Evolutionary conservation across 2,797 vertebrate genomes (phyloP).

Genomic region (Manis pentadactyla): DNA sequence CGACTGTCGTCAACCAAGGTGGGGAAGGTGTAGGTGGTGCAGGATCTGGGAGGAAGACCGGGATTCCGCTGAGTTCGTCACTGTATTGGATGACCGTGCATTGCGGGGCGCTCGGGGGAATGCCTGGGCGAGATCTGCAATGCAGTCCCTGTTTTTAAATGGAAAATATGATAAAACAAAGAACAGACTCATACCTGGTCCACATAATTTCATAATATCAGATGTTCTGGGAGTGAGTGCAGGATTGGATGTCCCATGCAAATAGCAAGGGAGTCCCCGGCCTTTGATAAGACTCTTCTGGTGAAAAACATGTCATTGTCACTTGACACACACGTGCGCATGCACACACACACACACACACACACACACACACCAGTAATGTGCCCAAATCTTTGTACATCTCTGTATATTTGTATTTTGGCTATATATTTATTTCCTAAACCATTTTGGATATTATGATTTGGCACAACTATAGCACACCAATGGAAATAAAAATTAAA

Average conservation of each 20-base stretch:
- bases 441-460: fast-evolving
- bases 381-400: not conserved
- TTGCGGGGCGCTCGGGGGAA: not conserved
- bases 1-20: fast-evolving
- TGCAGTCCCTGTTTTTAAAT: not conserved
- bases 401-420: not conserved
- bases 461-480: not conserved
- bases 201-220: not conserved
- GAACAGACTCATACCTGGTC: not conserved
- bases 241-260: fast-evolving
- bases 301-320: not conserved
- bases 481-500: fast-evolving
- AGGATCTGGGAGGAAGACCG: not conserved
- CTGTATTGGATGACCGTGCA: fast-evolving
- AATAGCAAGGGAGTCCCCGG: not conserved
- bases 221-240: not conserved
- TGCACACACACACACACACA: not conserved
- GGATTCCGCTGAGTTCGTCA: fast-evolving
- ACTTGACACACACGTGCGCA: not conserved
- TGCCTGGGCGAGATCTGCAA: too few species aligned
- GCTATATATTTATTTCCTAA: not conserved
- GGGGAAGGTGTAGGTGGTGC: not conserved
- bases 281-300: not conserved
- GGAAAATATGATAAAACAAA: not conserved
- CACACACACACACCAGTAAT: not conserved